phyloP scores from a whole-genome alignment of 2,113 vertebrate species.

The Microcebus tavaratra region DNA sequence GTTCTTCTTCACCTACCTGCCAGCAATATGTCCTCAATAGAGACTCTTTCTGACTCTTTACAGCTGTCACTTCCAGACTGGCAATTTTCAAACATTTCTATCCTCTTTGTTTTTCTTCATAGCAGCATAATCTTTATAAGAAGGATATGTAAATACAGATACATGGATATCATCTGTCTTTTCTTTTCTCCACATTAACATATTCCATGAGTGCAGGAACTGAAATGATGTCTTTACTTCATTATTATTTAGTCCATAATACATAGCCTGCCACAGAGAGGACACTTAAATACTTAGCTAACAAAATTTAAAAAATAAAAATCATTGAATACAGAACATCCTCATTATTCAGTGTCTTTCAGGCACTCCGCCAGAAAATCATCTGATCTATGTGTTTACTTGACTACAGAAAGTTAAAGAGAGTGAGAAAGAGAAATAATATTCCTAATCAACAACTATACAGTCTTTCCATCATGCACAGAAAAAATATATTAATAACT shows the following conservation, averaged over 20 bases:
- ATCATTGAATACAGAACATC: rapidly evolving
- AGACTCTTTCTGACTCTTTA: not conserved
- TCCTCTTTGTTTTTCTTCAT: not conserved
- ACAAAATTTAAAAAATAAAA: not conserved
- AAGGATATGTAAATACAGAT: too few relatives aligned
- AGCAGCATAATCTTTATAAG: too few relatives aligned
- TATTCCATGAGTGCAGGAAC: too few relatives aligned
- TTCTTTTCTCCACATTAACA: not conserved
- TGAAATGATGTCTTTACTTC: too few relatives aligned
- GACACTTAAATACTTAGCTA: not conserved
- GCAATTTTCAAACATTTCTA: not conserved
- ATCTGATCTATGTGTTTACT: too few relatives aligned
- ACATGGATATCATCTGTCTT: too few relatives aligned
- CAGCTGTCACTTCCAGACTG: not conserved
- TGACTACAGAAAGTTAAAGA: not conserved
- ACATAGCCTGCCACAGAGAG: not conserved
- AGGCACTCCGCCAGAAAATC: rapidly evolving
- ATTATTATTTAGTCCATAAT: not conserved
- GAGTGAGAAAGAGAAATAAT: not conserved
- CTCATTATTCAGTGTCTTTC: rapidly evolving
- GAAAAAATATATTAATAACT: not conserved
- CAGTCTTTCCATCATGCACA: not conserved
- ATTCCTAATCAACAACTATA: not conserved
- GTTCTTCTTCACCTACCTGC: not conserved
- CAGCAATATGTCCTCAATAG: not conserved